phyloP scores from a whole-genome alignment of 2,797 vertebrate species.

The Tauraco hartlaubi region DNA sequence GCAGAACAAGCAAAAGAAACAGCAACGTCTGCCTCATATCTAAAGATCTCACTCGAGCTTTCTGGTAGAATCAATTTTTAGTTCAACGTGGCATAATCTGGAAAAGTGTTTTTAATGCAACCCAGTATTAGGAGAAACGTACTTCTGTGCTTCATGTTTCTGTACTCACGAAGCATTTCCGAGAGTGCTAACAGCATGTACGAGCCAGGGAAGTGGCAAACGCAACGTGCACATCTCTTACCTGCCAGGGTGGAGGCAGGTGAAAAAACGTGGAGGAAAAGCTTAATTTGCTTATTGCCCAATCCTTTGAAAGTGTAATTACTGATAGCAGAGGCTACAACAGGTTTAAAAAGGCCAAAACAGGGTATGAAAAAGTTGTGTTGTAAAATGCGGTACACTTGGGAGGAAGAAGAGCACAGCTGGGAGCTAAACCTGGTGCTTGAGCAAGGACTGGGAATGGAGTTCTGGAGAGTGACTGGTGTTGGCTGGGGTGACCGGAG shows the following conservation, averaged over 20 bases:
- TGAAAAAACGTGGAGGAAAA: not conserved
- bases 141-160: not conserved
- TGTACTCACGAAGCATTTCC: not conserved
- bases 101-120: not conserved
- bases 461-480: not conserved
- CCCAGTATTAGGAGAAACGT: not conserved
- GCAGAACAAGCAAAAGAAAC: not conserved
- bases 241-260: not conserved
- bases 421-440: not conserved
- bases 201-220: not conserved
- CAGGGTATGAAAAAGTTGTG: not conserved
- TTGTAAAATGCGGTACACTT: not conserved
- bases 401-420: not conserved
- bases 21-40: not conserved
- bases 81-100: not conserved
- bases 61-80: conserved; percentile 57
- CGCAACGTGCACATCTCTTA: accelerated
- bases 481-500: not conserved
- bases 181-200: not conserved
- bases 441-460: not conserved
- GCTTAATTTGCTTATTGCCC: not conserved
- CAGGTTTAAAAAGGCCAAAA: not conserved
- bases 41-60: conserved; percentile 19
- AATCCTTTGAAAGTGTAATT: not conserved
- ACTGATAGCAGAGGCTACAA: not conserved